Base-by-base conservation (phyloP, 1,140 invertebrate genomes). In the Lepidurus couesii region DNA sequence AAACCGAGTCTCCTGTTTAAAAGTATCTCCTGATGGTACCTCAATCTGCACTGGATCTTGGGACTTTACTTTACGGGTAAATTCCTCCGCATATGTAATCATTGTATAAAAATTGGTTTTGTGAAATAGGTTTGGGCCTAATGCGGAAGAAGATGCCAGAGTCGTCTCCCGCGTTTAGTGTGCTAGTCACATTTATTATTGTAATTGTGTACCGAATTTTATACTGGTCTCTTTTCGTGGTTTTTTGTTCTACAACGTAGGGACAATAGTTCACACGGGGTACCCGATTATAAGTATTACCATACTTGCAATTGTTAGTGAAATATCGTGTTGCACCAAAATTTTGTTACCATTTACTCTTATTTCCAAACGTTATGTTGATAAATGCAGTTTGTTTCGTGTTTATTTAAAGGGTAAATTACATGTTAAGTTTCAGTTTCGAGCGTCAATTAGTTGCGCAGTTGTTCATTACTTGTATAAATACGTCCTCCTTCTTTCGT, bases 21-120 rank as follows among this genome's bases (percentile, higher is more conserved):
- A 94, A 85, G 92, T 98, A 21, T 97, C 97, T 75, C 97, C 97
- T 43, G 98, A 99, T 89, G 98, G 98, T 79, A 98, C 97, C 77
- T 96, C 97, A 75, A 89, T 99, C 9, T 96, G 95, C 81, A 98
- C 98, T 73, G 96, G 96, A 77, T 98, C 95, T 83, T 99, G 98
- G 98, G 98, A 99, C 87, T 92, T 92, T 83, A 98, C 96, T 75
- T 87, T 99, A 81, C 89, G 96, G 85, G 95, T 98, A 86, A 79
- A 75, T 81, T 43, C 44, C 21, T 11, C 34, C 34, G 42, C 43
- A 6, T 26, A 74, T 11, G 8, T 24, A 79, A n/a, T 79, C 42
- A 34, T 45, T 34, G 13, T 65, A 76, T 76, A n/a, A 10, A 16
- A 16, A 75, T 78, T 11, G 11, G 11, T 65, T 77, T 1, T 76